Conservation (phyloP, 2,797 vertebrate genomes). For the Anguilla anguilla region DNA sequence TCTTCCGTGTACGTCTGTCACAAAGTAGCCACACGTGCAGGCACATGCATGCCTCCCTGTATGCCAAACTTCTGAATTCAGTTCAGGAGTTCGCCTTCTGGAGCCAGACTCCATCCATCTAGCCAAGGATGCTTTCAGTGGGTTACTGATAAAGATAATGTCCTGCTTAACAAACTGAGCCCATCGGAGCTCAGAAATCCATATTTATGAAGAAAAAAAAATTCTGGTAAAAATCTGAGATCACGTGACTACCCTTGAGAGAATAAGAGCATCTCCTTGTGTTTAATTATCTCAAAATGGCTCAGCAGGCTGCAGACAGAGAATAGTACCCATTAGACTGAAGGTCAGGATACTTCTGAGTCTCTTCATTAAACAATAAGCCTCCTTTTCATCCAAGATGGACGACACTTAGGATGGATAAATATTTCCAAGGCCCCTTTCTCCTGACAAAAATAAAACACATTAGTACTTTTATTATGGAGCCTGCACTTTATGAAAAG, state of each 20-base stretch:
- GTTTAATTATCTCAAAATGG: neutral
- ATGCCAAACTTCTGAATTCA: neutral
- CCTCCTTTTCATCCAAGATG: neutral
- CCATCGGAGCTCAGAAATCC: neutral
- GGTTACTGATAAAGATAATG: neutral
- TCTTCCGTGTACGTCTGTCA: neutral
- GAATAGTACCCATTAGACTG: neutral
- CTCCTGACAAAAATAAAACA: neutral
- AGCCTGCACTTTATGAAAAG: neutral
- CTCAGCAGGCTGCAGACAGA: neutral
- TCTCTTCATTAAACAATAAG: neutral
- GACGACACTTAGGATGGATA: neutral
- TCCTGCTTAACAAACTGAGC: neutral
- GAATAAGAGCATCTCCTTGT: neutral
- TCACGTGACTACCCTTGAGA: slow-evolving; percentile 9
- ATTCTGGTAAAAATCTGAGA: neutral
- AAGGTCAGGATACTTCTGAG: neutral
- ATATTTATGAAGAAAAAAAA: neutral
- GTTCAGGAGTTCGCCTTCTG: neutral
- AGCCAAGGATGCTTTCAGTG: neutral
- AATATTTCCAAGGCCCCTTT: neutral
- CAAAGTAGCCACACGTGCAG: neutral
- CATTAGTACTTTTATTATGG: slow-evolving; percentile 2
- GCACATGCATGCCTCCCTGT: neutral
- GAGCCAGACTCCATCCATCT: neutral